Percentiles rank a stretch among this genome's conserved stretches.
Evolutionary conservation across 2,888 invertebrate genomes (phyloP).

Genomic region (Piscicola geometra): DNA sequence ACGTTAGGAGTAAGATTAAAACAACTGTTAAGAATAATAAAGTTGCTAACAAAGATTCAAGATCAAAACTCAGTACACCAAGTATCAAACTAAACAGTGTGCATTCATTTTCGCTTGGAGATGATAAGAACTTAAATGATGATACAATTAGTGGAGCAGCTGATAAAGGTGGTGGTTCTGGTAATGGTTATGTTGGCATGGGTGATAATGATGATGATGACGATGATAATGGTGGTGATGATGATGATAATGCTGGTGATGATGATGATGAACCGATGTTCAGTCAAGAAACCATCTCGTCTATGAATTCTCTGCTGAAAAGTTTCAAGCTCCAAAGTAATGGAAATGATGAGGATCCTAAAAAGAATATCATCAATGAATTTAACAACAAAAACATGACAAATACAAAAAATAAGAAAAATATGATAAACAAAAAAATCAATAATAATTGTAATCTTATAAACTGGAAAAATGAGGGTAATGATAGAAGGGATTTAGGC

Average conservation of each 20-base stretch:
- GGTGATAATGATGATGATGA: neutral
- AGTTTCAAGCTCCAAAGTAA: neutral
- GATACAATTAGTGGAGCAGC: too few relatives aligned
- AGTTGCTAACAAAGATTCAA: neutral
- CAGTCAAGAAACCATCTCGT: neutral
- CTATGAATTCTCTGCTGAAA: constrained; percentile 1
- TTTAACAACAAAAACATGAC: neutral
- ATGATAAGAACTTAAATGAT: too few relatives aligned
- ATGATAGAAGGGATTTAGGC: neutral
- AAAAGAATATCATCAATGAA: too few relatives aligned
- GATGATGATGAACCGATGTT: constrained; percentile 7
- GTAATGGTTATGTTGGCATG: too few relatives aligned
- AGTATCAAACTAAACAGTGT: neutral
- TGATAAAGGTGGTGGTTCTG: too few relatives aligned
- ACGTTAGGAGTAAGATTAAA: neutral
- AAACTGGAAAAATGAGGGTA: neutral
- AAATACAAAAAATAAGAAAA: too few relatives aligned
- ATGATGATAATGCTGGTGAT: constrained; percentile 4
- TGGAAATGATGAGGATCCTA: neutral
- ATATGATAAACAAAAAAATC: too few relatives aligned
- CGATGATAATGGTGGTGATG: neutral
- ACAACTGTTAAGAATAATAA: neutral
- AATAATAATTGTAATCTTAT: neutral
- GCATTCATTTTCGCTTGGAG: too few relatives aligned
- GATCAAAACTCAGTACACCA: neutral